Evolutionary conservation across 2,113 vertebrate genomes (phyloP), one percentile per base, ranked within the genome.

Genomic region (Labeo catla): DNA sequence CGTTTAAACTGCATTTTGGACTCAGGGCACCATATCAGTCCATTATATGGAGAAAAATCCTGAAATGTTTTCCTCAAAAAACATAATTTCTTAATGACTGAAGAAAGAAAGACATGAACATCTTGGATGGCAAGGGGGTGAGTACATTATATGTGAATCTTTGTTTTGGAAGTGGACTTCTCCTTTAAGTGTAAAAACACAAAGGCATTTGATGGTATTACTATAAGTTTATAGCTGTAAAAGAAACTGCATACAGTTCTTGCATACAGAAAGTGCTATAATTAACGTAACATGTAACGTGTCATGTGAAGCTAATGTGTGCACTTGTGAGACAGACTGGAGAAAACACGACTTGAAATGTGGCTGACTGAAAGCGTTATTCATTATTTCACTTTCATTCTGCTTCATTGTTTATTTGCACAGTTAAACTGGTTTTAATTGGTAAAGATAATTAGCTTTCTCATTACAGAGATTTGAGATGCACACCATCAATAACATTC

Each of bases 351-450:
- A 57, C 34, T 57, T 39, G 52, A 78, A 57, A 78, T 39, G 34
- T 78, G 76, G 16, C 34, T 78, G 76, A 79, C 52, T 39, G 52
- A 39, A 59, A n/a, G 52, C 6, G 10, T 59, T 61, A 49, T 15
- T 76, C 45, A 61, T 83, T 57, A 74, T 45, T 45, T 76, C 21
- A 54, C 49, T 28, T 86, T 73, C 59, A 52, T 68, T 73, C 50
- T 23, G 52, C 59, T 43, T 73, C 52, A 19, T 57, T 66, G 68
- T 85, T 85, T 66, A 74, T 81, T 80, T 85, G 83, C 76, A 66
- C 63, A 79, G 77, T 79, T 63, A 78, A 84, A 77, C 50, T 66
- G 54, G 39, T 73, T 81, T 88, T 85, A 88, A 76, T 81, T 76
- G 78, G 63, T 77, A 72, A 47, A 23, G 15, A 80, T 83, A 76